Conservation (phyloP, 2,797 vertebrate species). For the Mionectes olivaceus region DNA sequence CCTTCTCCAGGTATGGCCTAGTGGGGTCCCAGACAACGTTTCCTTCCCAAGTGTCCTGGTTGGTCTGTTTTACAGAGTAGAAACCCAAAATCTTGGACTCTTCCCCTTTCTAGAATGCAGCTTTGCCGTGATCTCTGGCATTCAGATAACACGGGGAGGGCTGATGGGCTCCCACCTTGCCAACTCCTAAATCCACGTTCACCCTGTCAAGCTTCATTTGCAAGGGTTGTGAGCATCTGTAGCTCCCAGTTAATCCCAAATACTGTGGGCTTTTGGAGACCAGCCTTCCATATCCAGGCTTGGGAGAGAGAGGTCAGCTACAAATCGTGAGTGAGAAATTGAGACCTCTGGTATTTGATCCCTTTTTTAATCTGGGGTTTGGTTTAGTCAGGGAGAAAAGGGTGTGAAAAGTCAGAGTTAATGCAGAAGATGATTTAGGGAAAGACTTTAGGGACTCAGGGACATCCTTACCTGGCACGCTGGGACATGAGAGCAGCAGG, state of each 20-base stretch:
- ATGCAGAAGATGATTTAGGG: background rate
- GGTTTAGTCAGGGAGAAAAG: background rate
- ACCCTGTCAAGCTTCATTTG: fast-evolving
- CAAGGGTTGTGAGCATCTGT: background rate
- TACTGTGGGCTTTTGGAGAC: background rate
- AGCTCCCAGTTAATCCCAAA: background rate
- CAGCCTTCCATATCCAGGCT: background rate
- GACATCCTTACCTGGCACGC: fast-evolving
- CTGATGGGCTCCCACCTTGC: background rate
- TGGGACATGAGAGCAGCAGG: background rate
- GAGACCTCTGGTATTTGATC: constrained; percentile 19
- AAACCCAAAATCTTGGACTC: background rate
- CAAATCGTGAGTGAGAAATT: background rate
- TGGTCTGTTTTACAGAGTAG: background rate
- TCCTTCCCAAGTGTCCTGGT: background rate
- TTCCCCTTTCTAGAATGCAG: background rate
- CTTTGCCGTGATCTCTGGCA: background rate
- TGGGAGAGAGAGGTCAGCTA: fast-evolving
- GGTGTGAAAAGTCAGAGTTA: background rate
- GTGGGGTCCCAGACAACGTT: background rate
- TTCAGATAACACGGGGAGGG: background rate
- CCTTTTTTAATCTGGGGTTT: constrained; percentile 15
- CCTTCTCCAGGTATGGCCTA: background rate
- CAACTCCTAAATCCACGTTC: background rate
- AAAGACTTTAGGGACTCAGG: background rate